phyloP scores from a whole-genome alignment of 2,113 vertebrate species.

The Menura novaehollandiae region DNA sequence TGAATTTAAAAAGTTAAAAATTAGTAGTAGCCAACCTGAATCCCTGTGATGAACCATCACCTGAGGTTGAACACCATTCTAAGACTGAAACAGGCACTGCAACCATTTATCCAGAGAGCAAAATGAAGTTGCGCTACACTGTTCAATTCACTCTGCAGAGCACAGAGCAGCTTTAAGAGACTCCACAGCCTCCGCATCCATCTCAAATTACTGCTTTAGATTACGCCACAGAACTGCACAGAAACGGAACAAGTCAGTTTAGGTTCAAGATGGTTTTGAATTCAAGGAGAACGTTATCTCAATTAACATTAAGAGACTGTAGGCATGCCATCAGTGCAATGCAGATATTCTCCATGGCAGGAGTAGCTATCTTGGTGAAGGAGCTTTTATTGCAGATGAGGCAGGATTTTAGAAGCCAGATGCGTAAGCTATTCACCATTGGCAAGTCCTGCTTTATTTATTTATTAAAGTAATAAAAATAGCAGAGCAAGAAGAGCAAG shows the following conservation, averaged over 20 bases:
- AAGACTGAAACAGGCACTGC: neutral
- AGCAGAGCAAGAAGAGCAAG: neutral
- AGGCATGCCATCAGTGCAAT: neutral
- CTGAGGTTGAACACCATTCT: neutral
- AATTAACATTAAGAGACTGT: neutral
- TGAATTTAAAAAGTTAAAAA: neutral
- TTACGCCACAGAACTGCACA: neutral
- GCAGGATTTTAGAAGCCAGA: neutral
- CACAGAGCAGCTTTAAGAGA: neutral
- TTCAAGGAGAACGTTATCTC: neutral
- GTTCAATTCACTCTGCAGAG: neutral
- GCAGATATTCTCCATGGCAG: neutral
- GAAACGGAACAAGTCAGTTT: neutral
- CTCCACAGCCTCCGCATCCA: rapidly evolving
- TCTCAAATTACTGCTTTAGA: neutral
- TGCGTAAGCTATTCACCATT: neutral
- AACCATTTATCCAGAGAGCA: neutral
- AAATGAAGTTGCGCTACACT: neutral
- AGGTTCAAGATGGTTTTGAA: neutral
- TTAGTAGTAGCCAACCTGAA: neutral
- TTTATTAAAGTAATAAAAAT: neutral
- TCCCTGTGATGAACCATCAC: rapidly evolving
- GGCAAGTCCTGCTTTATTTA: neutral
- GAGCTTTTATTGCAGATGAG: conserved; percentile 1
- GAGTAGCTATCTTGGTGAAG: neutral